A percentile compares a stretch with the other conserved stretches of the same genome.
Conservation (phyloP, 2,888 invertebrate genomes). For the Erebia epiphron region DNA sequence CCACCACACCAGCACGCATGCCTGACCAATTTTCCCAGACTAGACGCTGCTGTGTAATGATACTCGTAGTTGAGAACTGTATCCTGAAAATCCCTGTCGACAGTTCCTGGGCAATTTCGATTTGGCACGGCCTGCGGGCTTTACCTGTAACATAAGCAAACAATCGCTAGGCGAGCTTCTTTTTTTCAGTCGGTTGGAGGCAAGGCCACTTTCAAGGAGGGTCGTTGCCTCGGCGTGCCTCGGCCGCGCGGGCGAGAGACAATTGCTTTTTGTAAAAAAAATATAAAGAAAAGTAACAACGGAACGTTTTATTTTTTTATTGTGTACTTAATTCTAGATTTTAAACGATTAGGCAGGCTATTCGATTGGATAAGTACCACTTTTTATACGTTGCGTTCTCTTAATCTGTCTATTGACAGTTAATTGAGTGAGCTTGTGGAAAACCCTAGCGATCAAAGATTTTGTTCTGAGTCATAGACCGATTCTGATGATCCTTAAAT, state of each 20-base stretch:
- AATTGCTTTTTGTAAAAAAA: conserved; percentile 22
- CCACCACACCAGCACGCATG: too few species aligned
- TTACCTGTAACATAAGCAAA: neutral
- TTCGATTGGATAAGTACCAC: neutral
- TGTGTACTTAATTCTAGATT: conserved; percentile 17
- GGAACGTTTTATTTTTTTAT: conserved; percentile 13
- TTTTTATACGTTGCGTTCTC: conserved; percentile 8
- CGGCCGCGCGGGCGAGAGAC: conserved; percentile 26
- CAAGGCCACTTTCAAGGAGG: conserved; percentile 43
- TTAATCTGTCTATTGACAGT: neutral
- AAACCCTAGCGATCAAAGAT: conserved; percentile 4
- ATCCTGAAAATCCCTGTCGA: too few species aligned
- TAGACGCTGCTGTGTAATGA: too few species aligned
- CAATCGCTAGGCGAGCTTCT: conserved; percentile 3
- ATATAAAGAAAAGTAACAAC: conserved; percentile 7
- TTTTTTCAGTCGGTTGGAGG: conserved; percentile 12
- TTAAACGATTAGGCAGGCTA: conserved; percentile 15
- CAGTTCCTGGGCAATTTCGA: neutral
- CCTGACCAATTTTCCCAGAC: too few species aligned
- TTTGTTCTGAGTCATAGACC: neutral
- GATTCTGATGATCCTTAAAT: neutral
- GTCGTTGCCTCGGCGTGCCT: conserved; percentile 42
- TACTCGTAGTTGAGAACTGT: too few species aligned
- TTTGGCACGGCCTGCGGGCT: neutral
- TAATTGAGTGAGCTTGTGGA: neutral